Evolutionary conservation across 2,797 vertebrate species (phyloP), one percentile per base, ranked within the genome.

Genomic region (Tympanoctomys barrerae): DNA sequence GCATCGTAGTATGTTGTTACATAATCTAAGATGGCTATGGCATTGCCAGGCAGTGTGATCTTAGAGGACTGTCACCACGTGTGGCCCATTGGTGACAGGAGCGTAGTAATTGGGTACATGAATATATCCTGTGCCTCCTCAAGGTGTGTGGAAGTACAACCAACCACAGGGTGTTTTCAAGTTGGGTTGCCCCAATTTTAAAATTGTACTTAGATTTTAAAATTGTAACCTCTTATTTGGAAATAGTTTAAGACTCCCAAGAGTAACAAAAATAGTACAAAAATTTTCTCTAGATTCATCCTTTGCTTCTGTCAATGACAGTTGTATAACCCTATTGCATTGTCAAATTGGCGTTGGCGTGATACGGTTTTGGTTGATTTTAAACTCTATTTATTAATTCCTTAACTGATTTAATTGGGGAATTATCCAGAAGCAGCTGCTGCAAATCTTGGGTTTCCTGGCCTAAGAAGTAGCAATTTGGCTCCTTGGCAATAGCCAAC

Each of bases 301-400:
- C 33, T 7, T 62, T 28, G 33, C 28, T 59, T 91, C 66, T 36
- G 39, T 64, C 16, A 12, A 31, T 10, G 39, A 42, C 64, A 91
- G 82, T 89, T 91, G 64, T 61, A 54, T 54, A 66, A 92, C 26
- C 62, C 57, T n/a, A 71, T 85, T 57, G 70, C 12, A 22, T 28
- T 87, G 89, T 85, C 57, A 64, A 68, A 91, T 26, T 86, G 77
- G 89, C 94, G 80, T 75, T 83, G 95, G 49, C 71, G 33, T 64
- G 88, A 85, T 73, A 77, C 28, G 42, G 49, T 66, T 80, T 46
- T 42, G 71, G 42, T 84, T 75, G 59, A 96, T 93, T 94, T 87
- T 31, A 91, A 81, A 28, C 24, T 81, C 79, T 75, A 71, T 62
- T 91, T 75, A 93, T 94, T 94, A 81, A 94, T 92, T 94, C 52